A percentile compares a stretch with the other conserved stretches of the same genome.
These are phyloP conservation scores for Pollachius pollachius DNA, from an alignment of 2,113 vertebrate species.

Conservation along the genomic window DNA sequence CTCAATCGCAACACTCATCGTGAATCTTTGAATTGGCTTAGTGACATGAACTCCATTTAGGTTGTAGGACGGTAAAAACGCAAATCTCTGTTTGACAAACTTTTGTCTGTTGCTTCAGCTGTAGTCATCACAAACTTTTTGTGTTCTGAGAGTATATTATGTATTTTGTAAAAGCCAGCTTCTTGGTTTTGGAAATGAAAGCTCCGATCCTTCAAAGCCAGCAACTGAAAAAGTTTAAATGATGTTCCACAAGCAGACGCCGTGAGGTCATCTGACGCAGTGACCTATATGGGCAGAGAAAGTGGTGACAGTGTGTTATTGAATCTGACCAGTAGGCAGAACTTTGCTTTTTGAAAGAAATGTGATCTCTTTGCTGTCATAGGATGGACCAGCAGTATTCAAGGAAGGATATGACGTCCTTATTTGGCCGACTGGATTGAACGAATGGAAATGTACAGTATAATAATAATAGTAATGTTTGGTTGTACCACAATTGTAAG, in stretches of 20 bases:
- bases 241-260: conserved; percentile 50
- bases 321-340: conserved; percentile 70
- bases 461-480: conserved; percentile 75
- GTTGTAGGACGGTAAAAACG: conserved; percentile 64
- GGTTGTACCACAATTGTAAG: conserved; percentile 76
- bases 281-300: conserved; percentile 55
- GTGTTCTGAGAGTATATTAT: conserved; percentile 73
- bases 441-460: conserved; percentile 75
- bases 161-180: conserved; percentile 70
- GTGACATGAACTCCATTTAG: conserved; percentile 70
- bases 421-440: conserved; percentile 57
- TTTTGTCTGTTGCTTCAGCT: conserved; percentile 70
- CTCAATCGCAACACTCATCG: conserved; percentile 78
- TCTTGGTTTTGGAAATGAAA: conserved; percentile 63
- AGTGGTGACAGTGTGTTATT: conserved; percentile 70
- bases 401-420: conserved; percentile 63
- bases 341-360: conserved; percentile 68
- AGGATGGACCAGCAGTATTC: conserved; percentile 59
- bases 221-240: conserved; percentile 58
- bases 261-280: conserved; percentile 51
- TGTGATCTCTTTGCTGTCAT: conserved; percentile 69
- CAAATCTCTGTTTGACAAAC: conserved; percentile 67
- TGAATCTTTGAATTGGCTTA: conserved; percentile 75
- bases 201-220: conserved; percentile 68
- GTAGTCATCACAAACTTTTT: conserved; percentile 64